phyloP scores from a whole-genome alignment of 2,113 vertebrate genomes.

The Platysteira castanea region DNA sequence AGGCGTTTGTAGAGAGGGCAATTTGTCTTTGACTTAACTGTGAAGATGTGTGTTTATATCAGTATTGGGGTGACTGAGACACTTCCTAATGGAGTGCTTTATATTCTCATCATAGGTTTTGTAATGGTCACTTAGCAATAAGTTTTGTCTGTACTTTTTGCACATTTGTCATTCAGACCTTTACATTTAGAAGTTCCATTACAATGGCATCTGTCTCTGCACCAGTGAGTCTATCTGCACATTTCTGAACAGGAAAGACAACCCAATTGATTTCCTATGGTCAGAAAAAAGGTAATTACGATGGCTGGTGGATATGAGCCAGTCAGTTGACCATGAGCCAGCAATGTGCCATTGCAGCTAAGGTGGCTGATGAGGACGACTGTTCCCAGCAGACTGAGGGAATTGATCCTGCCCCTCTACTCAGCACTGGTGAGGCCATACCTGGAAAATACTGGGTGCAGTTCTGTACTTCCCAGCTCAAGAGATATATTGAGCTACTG shows the following conservation, averaged over 20 bases:
- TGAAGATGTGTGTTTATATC: background rate
- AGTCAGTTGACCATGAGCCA: background rate
- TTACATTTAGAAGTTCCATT: slow-evolving; percentile 43
- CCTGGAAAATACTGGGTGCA: background rate
- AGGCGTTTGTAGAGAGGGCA: background rate
- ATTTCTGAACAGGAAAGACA: background rate
- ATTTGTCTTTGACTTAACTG: background rate
- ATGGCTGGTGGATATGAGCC: background rate
- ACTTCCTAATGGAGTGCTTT: slow-evolving; percentile 5
- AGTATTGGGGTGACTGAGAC: background rate
- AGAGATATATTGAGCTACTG: background rate
- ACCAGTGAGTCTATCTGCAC: background rate
- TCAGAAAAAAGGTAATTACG: background rate
- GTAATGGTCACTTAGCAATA: slow-evolving; percentile 6
- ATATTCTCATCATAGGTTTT: background rate
- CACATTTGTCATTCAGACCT: slow-evolving; percentile 21
- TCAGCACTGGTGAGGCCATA: background rate
- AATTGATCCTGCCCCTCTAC: background rate
- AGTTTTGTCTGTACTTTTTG: slow-evolving; percentile 27
- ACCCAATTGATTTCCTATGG: background rate
- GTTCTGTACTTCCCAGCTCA: background rate
- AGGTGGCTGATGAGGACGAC: background rate
- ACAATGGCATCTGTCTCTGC: background rate
- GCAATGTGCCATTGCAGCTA: background rate
- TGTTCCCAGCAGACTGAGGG: background rate